Evolutionary conservation across 2,888 invertebrate species (phyloP).

Genomic region (Carpatolechia fugitivella): DNA sequence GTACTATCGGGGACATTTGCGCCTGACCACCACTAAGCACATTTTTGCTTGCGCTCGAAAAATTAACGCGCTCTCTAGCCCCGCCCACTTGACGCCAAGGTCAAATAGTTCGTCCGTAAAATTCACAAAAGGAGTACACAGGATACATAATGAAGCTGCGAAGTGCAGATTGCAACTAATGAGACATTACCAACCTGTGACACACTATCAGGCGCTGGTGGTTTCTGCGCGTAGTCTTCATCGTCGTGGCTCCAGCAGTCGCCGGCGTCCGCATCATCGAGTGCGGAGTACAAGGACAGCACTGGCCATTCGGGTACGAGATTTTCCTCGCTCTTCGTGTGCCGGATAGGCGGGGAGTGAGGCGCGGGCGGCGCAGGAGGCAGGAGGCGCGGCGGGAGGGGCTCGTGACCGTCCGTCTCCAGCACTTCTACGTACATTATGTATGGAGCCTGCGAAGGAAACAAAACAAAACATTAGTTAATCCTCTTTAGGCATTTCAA

Average conservation of each 20-base stretch:
- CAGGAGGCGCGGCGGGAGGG: conserved; percentile 93
- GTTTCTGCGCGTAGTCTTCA: conserved; percentile 82
- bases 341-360: conserved; percentile 84
- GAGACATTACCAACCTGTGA: conserved; percentile 96
- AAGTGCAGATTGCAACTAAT: background rate
- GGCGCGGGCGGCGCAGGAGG: conserved; percentile 88
- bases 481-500: no score
- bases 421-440: conserved; percentile 98
- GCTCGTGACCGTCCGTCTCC: conserved; percentile 86
- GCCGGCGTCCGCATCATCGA: conserved; percentile 69
- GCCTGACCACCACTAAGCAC: no score
- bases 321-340: conserved; percentile 97
- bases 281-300: conserved; percentile 60
- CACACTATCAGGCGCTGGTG: conserved; percentile 77
- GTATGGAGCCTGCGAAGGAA: conserved; percentile 90
- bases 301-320: conserved; percentile 81
- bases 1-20: no score
- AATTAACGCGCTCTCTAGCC: no score
- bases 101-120: no score
- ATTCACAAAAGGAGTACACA: no score
- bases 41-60: no score
- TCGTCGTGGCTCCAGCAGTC: conserved; percentile 98
- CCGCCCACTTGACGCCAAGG: no score
- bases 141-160: no score
- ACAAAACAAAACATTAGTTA: background rate